These are phyloP conservation scores for Caenorhabditis wallacei DNA, from an alignment of 2,888 invertebrate species.

Conservation along the genomic window DNA sequence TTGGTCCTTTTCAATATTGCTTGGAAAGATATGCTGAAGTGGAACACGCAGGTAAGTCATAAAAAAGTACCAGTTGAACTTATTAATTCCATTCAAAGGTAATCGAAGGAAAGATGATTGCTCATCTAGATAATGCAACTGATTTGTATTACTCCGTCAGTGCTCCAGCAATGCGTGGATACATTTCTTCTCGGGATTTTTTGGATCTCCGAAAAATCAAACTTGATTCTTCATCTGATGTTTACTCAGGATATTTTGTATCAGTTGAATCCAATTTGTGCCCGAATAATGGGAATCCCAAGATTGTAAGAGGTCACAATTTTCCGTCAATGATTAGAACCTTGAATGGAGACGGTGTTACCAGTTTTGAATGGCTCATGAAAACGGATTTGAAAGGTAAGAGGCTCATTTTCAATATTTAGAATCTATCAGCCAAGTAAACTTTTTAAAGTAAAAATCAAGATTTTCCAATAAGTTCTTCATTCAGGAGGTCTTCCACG, in stretches of 20 bases:
- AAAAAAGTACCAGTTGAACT: too few species aligned
- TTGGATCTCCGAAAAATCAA: constrained; percentile 63
- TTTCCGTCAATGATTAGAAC: constrained; percentile 70
- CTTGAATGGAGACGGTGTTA: constrained; percentile 27
- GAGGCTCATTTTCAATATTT: too few species aligned
- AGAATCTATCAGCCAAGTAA: too few species aligned
- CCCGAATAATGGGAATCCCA: constrained; percentile 61
- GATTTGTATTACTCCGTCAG: constrained; percentile 77
- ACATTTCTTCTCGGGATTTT: constrained; percentile 76
- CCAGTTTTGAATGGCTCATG: constrained; percentile 71
- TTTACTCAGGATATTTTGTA: constrained; percentile 65
- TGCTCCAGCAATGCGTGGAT: constrained; percentile 79
- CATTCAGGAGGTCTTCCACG: constrained; percentile 66
- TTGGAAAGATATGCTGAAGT: constrained; percentile 76
- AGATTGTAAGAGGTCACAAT: constrained; percentile 69
- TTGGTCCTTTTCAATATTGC: constrained; percentile 72
- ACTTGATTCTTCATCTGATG: constrained; percentile 44
- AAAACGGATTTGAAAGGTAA: constrained; percentile 70
- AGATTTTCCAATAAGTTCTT: background rate
- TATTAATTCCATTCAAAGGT: constrained; percentile 12
- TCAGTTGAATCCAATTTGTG: constrained; percentile 69
- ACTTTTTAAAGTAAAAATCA: too few species aligned
- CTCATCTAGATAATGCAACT: constrained; percentile 73
- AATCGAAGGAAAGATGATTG: constrained; percentile 70
- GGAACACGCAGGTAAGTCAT: constrained; percentile 73